Base-by-base conservation (phyloP, 2,113 vertebrate species). In the Cyanoderma ruficeps region DNA sequence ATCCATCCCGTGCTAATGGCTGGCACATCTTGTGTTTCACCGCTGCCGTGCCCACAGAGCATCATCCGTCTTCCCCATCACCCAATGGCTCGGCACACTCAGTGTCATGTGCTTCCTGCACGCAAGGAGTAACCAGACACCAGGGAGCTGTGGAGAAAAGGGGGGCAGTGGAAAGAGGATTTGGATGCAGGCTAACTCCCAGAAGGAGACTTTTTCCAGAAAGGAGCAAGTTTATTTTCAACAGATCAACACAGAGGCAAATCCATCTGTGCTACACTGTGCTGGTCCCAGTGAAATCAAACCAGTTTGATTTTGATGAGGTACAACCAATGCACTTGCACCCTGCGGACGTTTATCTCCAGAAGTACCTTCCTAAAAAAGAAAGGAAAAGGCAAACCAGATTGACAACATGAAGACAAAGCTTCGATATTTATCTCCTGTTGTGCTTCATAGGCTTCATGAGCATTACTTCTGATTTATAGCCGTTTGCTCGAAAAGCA, bases 191-290 rank as follows among this genome's bases (percentile, higher is more conserved):
- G 9, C 8, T 31, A 65, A 46, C 4, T 55, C 79, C 3, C 85
- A 96, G 28, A 92, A 44, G 1, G 96, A 98, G 90, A 98, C 97
- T 98, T 94, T 33, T 33, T n/a, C 52, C 97, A 15, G 89, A 97
- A 57, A 98, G 94, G 95, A 94, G 97, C 98, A 96, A 98, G 96
- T 77, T 39, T 56, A 7, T 83, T 28, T 27, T 44, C 11, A 44
- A 21, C 21, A 44, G 20, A 39, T 33, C 28, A 70, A 33, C 61
- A 20, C 1, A 1, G 53, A 70, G 35, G 13, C n/a, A 78, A 63
- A 78, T 60, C 39, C 7, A 8, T 22, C 57, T 61, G 35, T 70
- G 50, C 46, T 50, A 17, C 24, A 30, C 46, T 83, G 23, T 21
- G 11, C 15, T 6, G 16, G 33, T 15, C 35, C 52, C 52, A 6